phyloP scores from a whole-genome alignment of 2,113 vertebrate species.

The Thymallus thymallus region DNA sequence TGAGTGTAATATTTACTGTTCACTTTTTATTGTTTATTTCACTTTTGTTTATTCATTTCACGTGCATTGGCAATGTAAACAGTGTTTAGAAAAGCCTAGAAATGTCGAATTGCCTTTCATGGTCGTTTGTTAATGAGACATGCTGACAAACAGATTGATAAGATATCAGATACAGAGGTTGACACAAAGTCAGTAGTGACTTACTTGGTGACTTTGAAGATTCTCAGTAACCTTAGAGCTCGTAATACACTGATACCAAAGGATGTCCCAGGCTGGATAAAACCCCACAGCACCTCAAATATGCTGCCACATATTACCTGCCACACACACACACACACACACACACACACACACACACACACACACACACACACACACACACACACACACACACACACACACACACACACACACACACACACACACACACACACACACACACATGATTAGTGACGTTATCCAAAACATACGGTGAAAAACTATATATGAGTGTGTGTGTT shows the following conservation, averaged over 20 bases:
- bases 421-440: slow-evolving; percentile 18
- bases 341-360: slow-evolving; percentile 14
- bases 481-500: not conserved
- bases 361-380: slow-evolving; percentile 18
- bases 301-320: slow-evolving; percentile 96
- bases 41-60: too few relatives aligned
- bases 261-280: slow-evolving; percentile 93
- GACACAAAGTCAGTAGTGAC: slow-evolving; percentile 49
- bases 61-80: too few relatives aligned
- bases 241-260: slow-evolving; percentile 96
- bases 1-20: too few relatives aligned
- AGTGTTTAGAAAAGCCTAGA: not conserved
- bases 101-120: not conserved
- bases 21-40: too few relatives aligned
- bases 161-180: slow-evolving; percentile 34
- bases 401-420: slow-evolving; percentile 18
- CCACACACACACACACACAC: slow-evolving; percentile 21
- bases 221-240: slow-evolving; percentile 97
- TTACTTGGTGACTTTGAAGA: slow-evolving; percentile 99
- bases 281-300: slow-evolving; percentile 93
- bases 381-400: slow-evolving; percentile 18
- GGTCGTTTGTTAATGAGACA: not conserved
- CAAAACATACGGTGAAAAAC: not conserved
- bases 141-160: slow-evolving; percentile 35
- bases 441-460: not conserved